phyloP scores from a whole-genome alignment of 2,113 vertebrate genomes.

The Craseonycteris thonglongyai region DNA sequence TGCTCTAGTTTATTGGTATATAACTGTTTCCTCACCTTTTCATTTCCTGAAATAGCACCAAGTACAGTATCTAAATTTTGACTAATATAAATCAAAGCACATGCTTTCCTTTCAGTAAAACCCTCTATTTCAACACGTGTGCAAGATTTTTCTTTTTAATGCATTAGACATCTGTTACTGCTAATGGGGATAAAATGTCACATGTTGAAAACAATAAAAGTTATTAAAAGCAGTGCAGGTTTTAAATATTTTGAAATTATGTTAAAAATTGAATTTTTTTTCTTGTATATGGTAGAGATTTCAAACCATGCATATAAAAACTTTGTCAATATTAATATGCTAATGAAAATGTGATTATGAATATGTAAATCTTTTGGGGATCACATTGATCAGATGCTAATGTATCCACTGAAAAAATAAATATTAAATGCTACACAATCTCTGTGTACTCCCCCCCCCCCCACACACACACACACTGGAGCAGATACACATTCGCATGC shows the following conservation, averaged over 20 bases:
- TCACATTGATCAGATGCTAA: background rate
- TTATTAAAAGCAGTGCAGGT: constrained; percentile 63
- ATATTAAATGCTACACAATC: background rate
- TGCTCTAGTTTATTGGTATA: constrained; percentile 51
- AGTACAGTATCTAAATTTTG: constrained; percentile 70
- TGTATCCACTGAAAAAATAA: background rate
- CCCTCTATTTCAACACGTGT: constrained; percentile 59
- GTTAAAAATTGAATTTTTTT: background rate
- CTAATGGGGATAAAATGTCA: constrained; percentile 70
- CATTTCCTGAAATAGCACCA: constrained; percentile 73
- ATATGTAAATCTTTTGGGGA: background rate
- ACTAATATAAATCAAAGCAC: constrained; percentile 70
- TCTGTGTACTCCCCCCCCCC: background rate
- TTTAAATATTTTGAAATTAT: constrained; percentile 56
- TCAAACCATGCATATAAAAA: constrained; percentile 21
- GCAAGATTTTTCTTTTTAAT: constrained; percentile 62
- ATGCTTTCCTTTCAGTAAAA: constrained; percentile 60
- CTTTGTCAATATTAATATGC: too few species aligned
- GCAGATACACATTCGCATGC: background rate
- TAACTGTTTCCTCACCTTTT: constrained; percentile 66
- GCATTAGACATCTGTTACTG: constrained; percentile 66
- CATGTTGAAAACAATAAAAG: constrained; percentile 64
- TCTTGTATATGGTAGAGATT: background rate
- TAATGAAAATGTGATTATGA: too few species aligned
- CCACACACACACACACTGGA: background rate